Conservation (phyloP, 1,140 invertebrate genomes). For the Episyrphus balteatus region DNA sequence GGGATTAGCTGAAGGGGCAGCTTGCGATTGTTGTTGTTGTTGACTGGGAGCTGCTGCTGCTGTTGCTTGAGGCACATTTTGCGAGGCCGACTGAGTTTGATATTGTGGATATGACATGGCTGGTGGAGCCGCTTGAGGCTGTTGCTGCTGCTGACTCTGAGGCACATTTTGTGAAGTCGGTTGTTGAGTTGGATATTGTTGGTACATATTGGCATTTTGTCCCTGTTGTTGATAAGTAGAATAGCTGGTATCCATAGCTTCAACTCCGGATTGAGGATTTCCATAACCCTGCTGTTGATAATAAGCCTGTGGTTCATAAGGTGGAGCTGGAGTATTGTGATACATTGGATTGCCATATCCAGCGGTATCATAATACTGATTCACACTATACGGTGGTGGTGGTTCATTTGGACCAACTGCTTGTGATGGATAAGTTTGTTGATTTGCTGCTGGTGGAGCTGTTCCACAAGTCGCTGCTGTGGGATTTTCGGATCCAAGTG, state of each 20-base stretch:
- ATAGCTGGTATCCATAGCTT: no score
- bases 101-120: constrained; percentile 1
- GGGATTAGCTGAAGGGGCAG: no score
- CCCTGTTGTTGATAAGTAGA: no score
- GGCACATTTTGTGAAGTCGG: neutral
- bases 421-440: constrained; percentile 14
- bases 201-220: no score
- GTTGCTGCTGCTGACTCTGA: neutral
- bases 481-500: constrained; percentile 30
- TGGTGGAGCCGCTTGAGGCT: neutral
- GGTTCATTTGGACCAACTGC: constrained; percentile 20
- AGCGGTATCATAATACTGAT: constrained; percentile 29
- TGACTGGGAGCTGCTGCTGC: neutral
- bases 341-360: constrained; percentile 35
- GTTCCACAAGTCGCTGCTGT: constrained; percentile 22
- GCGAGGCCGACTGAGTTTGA: constrained; percentile 5
- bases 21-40: neutral
- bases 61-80: neutral
- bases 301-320: constrained; percentile 28
- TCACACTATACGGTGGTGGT: constrained; percentile 29
- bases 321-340: constrained; percentile 24
- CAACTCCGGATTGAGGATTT: no score
- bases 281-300: constrained; percentile 22
- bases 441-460: constrained; percentile 5
- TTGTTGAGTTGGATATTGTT: neutral